Percentiles rank a stretch among this genome's conserved stretches.
Evolutionary conservation across 2,797 vertebrate species (phyloP).

Genomic region (Macroramphosus scolopax): DNA sequence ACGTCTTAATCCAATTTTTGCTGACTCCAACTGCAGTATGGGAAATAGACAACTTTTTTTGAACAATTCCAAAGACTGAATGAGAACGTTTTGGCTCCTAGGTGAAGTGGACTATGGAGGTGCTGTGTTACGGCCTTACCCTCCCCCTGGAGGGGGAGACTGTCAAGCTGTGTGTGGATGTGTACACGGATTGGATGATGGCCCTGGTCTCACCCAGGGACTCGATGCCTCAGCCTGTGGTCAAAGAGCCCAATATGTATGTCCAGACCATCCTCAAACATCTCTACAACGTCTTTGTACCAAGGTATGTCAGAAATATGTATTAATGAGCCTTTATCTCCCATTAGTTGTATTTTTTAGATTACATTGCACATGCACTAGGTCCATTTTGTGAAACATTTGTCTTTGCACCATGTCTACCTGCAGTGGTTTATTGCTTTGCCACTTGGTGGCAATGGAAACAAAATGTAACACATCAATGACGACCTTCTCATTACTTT

Average conservation of each 20-base stretch:
- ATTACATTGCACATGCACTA: no score
- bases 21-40: no score
- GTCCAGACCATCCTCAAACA: conserved; percentile 95
- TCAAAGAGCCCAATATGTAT: conserved; percentile 93
- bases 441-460: no score
- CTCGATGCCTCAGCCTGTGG: conserved; percentile 90
- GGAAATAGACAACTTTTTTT: no score
- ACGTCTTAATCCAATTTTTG: no score
- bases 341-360: no score
- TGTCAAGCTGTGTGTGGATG: conserved; percentile 94
- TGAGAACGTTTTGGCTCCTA: conserved; percentile 46
- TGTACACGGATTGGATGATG: conserved; percentile 98
- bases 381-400: background rate
- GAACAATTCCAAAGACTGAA: conserved; percentile 1
- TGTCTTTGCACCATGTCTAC: no score
- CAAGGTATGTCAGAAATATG: conserved; percentile 77
- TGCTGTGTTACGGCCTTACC: conserved; percentile 92
- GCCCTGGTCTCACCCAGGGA: conserved; percentile 90
- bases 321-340: background rate
- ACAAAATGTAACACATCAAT: no score
- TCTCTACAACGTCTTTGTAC: conserved; percentile 95
- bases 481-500: no score
- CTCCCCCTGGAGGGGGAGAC: conserved; percentile 93
- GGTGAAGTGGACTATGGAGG: conserved; percentile 99
- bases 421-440: no score